phyloP scores from a whole-genome alignment of 2,113 vertebrate species.

The Lamprologus sp. region DNA sequence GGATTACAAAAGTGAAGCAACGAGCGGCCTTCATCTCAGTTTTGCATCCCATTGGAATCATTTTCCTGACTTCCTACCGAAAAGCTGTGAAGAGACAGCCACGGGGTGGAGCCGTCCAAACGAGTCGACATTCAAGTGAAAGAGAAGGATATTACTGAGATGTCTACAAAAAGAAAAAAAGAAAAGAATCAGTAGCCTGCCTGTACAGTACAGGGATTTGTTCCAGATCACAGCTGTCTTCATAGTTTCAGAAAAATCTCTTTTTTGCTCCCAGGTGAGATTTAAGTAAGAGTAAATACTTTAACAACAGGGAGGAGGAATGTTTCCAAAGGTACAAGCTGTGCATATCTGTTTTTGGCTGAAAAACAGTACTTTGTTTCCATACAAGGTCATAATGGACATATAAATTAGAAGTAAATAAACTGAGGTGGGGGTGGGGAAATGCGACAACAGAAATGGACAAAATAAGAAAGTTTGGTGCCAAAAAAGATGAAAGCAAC shows the following conservation, averaged over 20 bases:
- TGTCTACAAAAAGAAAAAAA: background rate
- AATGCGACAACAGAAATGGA: background rate
- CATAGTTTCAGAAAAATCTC: background rate
- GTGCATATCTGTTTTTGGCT: constrained; percentile 6
- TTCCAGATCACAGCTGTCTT: constrained; percentile 10
- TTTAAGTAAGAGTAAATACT: background rate
- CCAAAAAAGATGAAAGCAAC: background rate
- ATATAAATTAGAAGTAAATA: background rate
- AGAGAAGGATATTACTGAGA: background rate
- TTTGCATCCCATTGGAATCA: constrained; percentile 10
- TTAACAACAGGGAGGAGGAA: constrained; percentile 17
- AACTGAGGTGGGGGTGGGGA: background rate
- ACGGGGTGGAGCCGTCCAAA: background rate
- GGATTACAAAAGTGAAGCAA: background rate
- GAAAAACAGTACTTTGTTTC: constrained; percentile 10
- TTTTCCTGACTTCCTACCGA: background rate
- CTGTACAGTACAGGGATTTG: background rate
- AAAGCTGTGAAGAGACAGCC: background rate
- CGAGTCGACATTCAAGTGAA: constrained; percentile 1
- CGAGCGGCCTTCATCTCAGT: background rate
- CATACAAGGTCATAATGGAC: background rate
- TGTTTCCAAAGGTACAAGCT: constrained; percentile 28
- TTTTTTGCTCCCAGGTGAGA: background rate
- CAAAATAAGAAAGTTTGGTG: background rate
- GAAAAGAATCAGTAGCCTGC: background rate